Evolutionary conservation across 2,888 invertebrate genomes (phyloP).

Genomic region (Diadromus collaris): DNA sequence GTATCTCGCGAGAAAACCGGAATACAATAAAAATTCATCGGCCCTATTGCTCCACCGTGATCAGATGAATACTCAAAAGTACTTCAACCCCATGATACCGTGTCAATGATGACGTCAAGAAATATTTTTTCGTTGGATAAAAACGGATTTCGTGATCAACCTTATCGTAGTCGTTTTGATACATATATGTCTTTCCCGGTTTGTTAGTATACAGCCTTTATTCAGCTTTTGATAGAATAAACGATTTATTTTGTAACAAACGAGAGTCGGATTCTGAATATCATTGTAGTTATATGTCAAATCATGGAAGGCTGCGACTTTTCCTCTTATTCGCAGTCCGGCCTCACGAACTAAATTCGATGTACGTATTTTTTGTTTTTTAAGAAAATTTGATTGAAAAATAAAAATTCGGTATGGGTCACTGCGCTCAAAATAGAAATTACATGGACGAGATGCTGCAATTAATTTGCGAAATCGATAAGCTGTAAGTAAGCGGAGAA

Average conservation of each 20-base stretch:
- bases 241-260: slow-evolving; percentile 34
- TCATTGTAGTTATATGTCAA: not conserved
- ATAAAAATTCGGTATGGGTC: slow-evolving; percentile 59
- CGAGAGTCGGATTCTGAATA: slow-evolving; percentile 9
- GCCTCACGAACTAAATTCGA: slow-evolving; percentile 23
- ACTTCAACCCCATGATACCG: slow-evolving; percentile 44
- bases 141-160: not conserved
- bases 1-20: slow-evolving; percentile 70
- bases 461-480: slow-evolving; percentile 67
- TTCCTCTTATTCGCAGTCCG: not conserved
- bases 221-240: not conserved
- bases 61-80: slow-evolving; percentile 26
- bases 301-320: slow-evolving; percentile 25
- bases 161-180: not conserved
- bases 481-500: slow-evolving; percentile 62
- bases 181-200: not conserved
- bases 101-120: slow-evolving; percentile 39
- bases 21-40: slow-evolving; percentile 61
- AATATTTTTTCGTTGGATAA: not conserved
- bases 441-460: slow-evolving; percentile 69
- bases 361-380: slow-evolving; percentile 41
- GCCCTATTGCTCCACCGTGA: slow-evolving; percentile 1
- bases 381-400: not conserved
- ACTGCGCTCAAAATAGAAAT: slow-evolving; percentile 59
- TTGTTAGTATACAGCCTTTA: not conserved